Evolutionary conservation across 2,888 invertebrate species (phyloP).

Genomic region (Amorpha juglandis): DNA sequence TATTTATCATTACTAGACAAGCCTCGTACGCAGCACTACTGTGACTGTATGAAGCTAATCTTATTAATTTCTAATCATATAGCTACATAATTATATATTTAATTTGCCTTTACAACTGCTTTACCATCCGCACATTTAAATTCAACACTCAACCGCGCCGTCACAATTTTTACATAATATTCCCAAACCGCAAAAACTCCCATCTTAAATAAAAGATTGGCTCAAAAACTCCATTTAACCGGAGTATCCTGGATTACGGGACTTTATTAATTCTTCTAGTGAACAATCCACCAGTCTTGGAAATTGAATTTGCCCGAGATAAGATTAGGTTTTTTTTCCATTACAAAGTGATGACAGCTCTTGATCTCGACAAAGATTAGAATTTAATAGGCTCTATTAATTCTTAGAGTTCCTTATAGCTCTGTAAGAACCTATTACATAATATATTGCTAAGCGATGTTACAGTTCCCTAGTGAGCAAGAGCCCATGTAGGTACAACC

Average conservation of each 20-base stretch:
- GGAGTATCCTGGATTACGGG: constrained; percentile 42
- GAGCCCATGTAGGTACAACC: no score
- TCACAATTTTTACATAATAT: neutral
- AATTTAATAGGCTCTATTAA: constrained; percentile 57
- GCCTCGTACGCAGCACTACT: no score
- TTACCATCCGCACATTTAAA: no score
- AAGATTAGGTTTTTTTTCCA: constrained; percentile 60
- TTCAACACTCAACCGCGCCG: no score
- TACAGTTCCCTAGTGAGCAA: no score
- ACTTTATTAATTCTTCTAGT: constrained; percentile 53
- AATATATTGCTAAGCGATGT: no score
- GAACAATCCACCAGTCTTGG: constrained; percentile 51
- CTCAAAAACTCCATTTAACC: constrained; percentile 35
- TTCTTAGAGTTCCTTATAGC: constrained; percentile 35
- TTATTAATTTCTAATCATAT: no score
- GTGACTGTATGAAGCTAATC: no score
- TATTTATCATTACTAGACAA: no score
- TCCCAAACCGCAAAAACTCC: neutral
- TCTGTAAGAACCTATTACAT: neutral
- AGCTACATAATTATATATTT: no score
- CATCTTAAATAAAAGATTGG: constrained; percentile 25
- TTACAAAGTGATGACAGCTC: constrained; percentile 52
- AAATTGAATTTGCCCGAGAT: constrained; percentile 59
- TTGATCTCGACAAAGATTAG: constrained; percentile 47
- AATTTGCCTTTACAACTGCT: no score